Percentiles rank a stretch among this genome's conserved stretches.
phyloP scores from a whole-genome alignment of 2,888 invertebrate species.

The Teinopalpus imperialis region DNA sequence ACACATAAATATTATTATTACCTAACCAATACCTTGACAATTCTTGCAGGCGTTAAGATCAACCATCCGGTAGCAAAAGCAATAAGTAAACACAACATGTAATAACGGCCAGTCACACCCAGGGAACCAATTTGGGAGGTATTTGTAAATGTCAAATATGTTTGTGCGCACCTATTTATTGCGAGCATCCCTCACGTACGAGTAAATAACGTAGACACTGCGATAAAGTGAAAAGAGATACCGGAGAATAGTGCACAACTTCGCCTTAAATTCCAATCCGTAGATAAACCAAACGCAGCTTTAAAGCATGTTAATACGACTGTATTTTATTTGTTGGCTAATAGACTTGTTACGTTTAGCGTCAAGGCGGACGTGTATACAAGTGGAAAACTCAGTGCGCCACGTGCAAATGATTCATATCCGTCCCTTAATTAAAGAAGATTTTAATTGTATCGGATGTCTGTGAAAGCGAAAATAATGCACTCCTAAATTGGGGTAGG shows the following conservation, averaged over 20 bases:
- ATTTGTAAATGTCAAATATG: constrained; percentile 80
- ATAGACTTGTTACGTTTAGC: constrained; percentile 43
- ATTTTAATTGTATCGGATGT: constrained; percentile 83
- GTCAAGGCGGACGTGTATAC: constrained; percentile 63
- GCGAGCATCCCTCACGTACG: constrained; percentile 78
- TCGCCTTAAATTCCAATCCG: constrained; percentile 53
- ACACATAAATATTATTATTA: too few species aligned
- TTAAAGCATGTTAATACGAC: constrained; percentile 47
- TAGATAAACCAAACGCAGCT: constrained; percentile 43
- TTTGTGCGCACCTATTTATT: constrained; percentile 80
- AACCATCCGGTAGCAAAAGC: constrained; percentile 57
- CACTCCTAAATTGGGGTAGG: constrained; percentile 80
- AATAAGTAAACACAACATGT: constrained; percentile 70
- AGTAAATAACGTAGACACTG: constrained; percentile 79
- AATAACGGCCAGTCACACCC: constrained; percentile 75
- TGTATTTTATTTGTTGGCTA: constrained; percentile 43
- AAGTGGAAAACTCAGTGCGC: constrained; percentile 80
- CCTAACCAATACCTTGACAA: too few species aligned
- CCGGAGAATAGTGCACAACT: constrained; percentile 53
- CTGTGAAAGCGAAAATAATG: constrained; percentile 82
- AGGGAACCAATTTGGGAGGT: constrained; percentile 77
- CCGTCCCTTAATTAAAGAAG: constrained; percentile 82
- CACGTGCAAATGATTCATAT: constrained; percentile 82
- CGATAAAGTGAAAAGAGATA: constrained; percentile 81
- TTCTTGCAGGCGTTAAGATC: too few species aligned